These are phyloP conservation scores for Theropithecus gelada DNA, from an alignment of 2,113 vertebrate genomes.

Conservation along the genomic window DNA sequence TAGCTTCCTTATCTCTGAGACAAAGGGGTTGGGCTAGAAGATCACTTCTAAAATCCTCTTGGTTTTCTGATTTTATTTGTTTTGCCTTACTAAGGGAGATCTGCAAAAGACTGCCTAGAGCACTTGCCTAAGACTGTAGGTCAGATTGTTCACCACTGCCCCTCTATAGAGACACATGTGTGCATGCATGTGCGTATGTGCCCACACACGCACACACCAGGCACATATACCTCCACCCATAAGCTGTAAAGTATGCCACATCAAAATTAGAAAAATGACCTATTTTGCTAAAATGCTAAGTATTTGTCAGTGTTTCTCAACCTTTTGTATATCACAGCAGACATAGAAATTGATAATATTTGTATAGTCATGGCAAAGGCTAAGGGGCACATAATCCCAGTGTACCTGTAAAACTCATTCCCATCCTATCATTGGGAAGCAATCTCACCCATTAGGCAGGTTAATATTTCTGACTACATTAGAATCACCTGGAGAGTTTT, in stretches of 20 bases:
- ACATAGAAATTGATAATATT: not conserved
- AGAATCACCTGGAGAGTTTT: not conserved
- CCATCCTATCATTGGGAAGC: too few species aligned
- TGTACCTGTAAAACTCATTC: not conserved
- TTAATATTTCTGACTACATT: not conserved
- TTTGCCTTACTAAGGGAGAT: not conserved
- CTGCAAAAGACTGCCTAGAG: not conserved
- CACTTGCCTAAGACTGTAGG: not conserved
- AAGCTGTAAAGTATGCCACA: not conserved
- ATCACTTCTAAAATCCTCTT: not conserved
- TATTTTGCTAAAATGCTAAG: not conserved
- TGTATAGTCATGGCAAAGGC: not conserved
- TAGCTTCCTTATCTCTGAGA: not conserved
- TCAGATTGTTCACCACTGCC: not conserved
- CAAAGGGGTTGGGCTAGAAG: not conserved
- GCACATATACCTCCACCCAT: not conserved
- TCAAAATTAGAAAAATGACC: not conserved
- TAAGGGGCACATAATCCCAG: not conserved
- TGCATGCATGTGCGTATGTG: too few species aligned
- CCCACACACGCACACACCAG: not conserved
- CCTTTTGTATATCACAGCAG: not conserved
- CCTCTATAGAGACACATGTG: not conserved
- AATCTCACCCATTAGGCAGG: not conserved
- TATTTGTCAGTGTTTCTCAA: not conserved
- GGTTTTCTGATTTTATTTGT: not conserved